These are phyloP conservation scores for Muntiacus reevesi DNA, from an alignment of 2,113 vertebrate genomes.

Conservation along the genomic window DNA sequence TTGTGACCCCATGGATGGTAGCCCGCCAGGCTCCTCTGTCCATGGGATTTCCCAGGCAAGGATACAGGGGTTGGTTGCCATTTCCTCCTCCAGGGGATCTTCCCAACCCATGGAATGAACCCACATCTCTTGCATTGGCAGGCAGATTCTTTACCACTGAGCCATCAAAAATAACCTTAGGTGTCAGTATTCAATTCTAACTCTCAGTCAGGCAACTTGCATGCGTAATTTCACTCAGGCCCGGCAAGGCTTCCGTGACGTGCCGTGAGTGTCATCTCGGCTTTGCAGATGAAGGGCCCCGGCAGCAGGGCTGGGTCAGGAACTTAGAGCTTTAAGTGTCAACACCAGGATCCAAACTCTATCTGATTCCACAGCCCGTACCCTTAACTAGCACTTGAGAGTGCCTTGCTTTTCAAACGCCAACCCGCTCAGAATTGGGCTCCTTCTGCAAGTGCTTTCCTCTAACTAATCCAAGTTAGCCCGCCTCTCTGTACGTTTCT, in stretches of 20 bases:
- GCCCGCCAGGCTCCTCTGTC: background rate
- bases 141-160: background rate
- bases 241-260: accelerated
- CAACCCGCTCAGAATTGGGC: background rate
- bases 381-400: accelerated
- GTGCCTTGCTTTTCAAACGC: accelerated
- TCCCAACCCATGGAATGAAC: background rate
- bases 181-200: background rate
- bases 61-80: background rate
- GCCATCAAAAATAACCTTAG: background rate
- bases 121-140: background rate
- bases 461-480: background rate
- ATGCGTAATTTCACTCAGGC: background rate
- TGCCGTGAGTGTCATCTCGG: accelerated
- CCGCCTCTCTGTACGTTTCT: background rate
- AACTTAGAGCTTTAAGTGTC: background rate
- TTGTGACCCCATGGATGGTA: background rate
- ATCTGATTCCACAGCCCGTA: background rate
- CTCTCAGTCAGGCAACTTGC: background rate
- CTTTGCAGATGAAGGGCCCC: background rate
- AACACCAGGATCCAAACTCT: background rate
- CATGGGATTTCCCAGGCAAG: background rate
- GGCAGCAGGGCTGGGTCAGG: background rate
- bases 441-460: background rate
- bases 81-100: background rate